Evolutionary conservation across 2,888 invertebrate species (phyloP).

Genomic region (Chromoteleia sp.): DNA sequence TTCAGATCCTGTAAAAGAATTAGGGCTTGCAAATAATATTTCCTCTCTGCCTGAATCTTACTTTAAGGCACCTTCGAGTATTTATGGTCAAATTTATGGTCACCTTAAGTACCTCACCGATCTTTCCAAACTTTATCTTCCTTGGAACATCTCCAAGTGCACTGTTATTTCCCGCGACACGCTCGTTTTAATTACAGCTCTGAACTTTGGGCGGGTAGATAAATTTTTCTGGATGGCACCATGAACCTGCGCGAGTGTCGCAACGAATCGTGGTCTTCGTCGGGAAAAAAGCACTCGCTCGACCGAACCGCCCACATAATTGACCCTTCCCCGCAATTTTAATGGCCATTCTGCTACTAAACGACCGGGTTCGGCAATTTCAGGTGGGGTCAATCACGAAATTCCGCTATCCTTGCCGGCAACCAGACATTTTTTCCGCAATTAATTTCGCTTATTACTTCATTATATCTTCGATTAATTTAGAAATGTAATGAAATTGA

Average conservation of each 20-base stretch:
- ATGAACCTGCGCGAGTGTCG: constrained; percentile 53
- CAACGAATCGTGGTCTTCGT: constrained; percentile 59
- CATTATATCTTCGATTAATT: constrained; percentile 10
- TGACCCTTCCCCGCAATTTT: constrained; percentile 80
- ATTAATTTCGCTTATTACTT: constrained; percentile 40
- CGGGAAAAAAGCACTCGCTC: constrained; percentile 63
- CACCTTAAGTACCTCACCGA: constrained; percentile 16
- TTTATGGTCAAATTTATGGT: constrained; percentile 33
- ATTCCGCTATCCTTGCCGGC: constrained; percentile 35
- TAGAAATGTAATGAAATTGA: constrained; percentile 16
- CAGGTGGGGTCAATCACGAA: constrained; percentile 82
- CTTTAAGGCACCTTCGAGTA: not conserved
- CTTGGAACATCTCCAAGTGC: constrained; percentile 13
- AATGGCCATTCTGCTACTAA: constrained; percentile 79
- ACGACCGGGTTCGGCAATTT: constrained; percentile 80
- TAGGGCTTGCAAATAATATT: not conserved
- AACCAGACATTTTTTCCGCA: constrained; percentile 10
- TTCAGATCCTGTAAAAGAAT: not conserved
- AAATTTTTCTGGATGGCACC: constrained; percentile 52
- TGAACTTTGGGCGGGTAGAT: constrained; percentile 46
- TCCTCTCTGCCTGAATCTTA: not conserved
- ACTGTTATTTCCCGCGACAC: constrained; percentile 37
- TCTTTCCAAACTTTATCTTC: constrained; percentile 43
- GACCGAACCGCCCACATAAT: constrained; percentile 75
- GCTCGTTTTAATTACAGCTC: constrained; percentile 49